These are phyloP conservation scores for Drosophila birchii DNA, from an alignment of 2,888 invertebrate genomes.

Conservation along the genomic window DNA sequence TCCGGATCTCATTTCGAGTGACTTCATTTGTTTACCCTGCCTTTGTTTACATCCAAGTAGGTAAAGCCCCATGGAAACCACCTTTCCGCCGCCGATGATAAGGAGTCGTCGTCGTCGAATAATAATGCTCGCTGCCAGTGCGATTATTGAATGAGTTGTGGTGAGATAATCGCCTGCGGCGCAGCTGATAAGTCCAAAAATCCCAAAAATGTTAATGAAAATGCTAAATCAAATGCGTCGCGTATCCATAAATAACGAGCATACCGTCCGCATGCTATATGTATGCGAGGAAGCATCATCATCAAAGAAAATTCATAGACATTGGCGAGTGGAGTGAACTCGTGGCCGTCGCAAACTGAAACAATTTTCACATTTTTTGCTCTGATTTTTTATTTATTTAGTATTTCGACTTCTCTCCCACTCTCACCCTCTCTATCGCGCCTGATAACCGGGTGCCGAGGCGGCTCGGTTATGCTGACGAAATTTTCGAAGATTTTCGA, in stretches of 20 bases:
- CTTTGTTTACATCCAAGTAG: conserved; percentile 28
- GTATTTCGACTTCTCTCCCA: conserved; percentile 15
- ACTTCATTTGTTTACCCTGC: conserved; percentile 35
- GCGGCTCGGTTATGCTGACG: conserved; percentile 54
- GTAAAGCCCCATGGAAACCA: conserved; percentile 41
- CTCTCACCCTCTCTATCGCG: conserved; percentile 16
- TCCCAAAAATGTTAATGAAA: conserved; percentile 53
- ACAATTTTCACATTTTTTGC: conserved; percentile 55
- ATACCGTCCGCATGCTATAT: conserved; percentile 13
- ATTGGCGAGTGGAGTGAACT: conserved; percentile 70
- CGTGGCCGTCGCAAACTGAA: conserved; percentile 68
- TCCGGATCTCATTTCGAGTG: background rate
- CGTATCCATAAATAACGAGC: conserved; percentile 62
- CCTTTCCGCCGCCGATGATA: conserved; percentile 1
- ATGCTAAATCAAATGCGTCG: conserved; percentile 61
- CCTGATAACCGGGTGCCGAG: conserved; percentile 47
- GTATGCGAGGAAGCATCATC: conserved; percentile 52
- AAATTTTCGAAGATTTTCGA: conserved; percentile 57
- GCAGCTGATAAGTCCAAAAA: conserved; percentile 52
- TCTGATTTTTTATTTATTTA: conserved; percentile 48
- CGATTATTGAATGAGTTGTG: conserved; percentile 42
- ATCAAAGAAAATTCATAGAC: conserved; percentile 76
- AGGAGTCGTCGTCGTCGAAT: conserved; percentile 15
- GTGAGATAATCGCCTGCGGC: conserved; percentile 46
- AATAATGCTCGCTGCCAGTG: conserved; percentile 1